Conservation (phyloP, 2,113 vertebrate species). For the Peromyscus maniculatus region DNA sequence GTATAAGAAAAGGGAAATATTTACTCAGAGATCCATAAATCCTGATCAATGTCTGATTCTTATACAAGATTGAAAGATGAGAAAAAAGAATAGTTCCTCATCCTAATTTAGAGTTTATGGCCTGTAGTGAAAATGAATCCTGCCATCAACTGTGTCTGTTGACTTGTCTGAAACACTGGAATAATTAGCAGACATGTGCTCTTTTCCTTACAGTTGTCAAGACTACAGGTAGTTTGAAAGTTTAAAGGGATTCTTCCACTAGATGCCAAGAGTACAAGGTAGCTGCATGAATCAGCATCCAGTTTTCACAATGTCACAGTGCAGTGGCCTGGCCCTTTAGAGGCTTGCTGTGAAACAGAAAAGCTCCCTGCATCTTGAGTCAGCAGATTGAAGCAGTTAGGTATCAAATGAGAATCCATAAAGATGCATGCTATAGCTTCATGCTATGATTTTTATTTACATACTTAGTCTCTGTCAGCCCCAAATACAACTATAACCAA, state of each 20-base stretch:
- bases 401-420: conserved; percentile 44
- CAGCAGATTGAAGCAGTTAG: conserved; percentile 71
- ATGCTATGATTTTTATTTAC: conserved; percentile 47
- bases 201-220: conserved; percentile 45
- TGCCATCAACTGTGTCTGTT: background rate
- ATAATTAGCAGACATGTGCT: conserved; percentile 46
- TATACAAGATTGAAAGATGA: conserved; percentile 22
- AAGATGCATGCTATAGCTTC: conserved; percentile 33
- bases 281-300: conserved; percentile 87
- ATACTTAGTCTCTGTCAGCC: background rate
- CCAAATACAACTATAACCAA: background rate
- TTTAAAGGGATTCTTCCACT: conserved; percentile 70
- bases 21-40: conserved; percentile 57
- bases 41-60: conserved; percentile 2
- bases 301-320: conserved; percentile 82
- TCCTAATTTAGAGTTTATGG: conserved; percentile 32
- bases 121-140: background rate
- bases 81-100: background rate
- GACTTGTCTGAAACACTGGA: conserved; percentile 65
- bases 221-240: conserved; percentile 50
- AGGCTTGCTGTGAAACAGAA: conserved; percentile 81
- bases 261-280: conserved; percentile 71
- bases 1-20: background rate
- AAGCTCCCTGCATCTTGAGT: conserved; percentile 67
- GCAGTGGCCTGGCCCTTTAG: conserved; percentile 82